Evolutionary conservation across 1,140 invertebrate species (phyloP), one percentile per base, ranked within the genome.

Genomic region (Nautilus pompilius): DNA sequence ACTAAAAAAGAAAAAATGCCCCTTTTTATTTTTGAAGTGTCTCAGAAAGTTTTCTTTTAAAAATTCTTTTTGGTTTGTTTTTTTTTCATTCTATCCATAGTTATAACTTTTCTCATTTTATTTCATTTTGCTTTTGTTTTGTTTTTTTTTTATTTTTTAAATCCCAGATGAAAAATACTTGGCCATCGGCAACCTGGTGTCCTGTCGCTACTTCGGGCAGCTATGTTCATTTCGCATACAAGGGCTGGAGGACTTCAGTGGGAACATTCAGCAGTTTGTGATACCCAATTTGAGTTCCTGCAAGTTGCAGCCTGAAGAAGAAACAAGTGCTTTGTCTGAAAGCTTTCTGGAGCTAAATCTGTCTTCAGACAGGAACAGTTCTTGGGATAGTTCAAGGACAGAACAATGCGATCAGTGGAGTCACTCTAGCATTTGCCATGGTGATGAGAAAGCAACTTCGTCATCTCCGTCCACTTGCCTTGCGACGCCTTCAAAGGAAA

Each of bases 181-280:
- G 1, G 46, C 51, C 22, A 30, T 34, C 15, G 63, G 61, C 8
- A 56, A 57, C 22, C 41, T 2, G 51, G 13, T 65, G 10, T 33
- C 20, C n/a, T 26, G 66, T n/a, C 22, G 22, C 46, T 71, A 71
- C 57, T 71, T 61, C 66, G 69, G 69, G 24, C 69, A 71, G 51
- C 41, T 28, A 15, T 71, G 55, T 59, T 24, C 20, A 8, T 66
- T 71, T 32, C 30, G 4, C 33, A 56, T 71, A 4, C 30, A 33
- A 36, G 28, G 36, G 5, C 22, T 70, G n/a, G 13, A 36, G 26
- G 45, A 26, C 17, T 30, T 30, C 6, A 5, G 3, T 3, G 22
- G 17, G 5, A 3, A 54, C 3, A 2, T 54, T 24, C 17, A 24
- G 17, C 17, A 22, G 4, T 3, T 28, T 28, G 17, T 54, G 17